Base-by-base conservation (phyloP, 2,888 invertebrate genomes). In the Chymomyza amoena region DNA sequence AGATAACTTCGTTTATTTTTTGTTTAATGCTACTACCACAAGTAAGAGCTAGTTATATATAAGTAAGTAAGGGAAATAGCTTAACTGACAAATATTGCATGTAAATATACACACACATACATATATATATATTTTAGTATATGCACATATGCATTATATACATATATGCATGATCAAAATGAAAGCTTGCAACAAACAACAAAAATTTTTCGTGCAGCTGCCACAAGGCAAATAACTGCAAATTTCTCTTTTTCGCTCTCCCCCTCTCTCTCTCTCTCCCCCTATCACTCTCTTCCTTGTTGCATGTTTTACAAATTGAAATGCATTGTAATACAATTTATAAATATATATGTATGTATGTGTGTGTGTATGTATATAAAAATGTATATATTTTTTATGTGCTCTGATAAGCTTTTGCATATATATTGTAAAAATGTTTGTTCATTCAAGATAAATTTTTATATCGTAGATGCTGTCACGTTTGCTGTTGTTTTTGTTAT, bases 371-470 rank as follows among this genome's bases (percentile, higher is more conserved):
- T 32, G 13, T 51, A 28, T 28, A 6, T 32, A 32, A 6, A 45
- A 45, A 25, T 25, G 25, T 13, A 45, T 45, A 45, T 45, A 54
- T 20, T 16, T 54, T 54, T 54, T 16, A 20, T 57, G 54, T 20
- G 28, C 15, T 13, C 28, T 56, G 57, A 67, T 62, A 62, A 56
- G 61, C 56, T 67, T 45, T 61, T 67, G 50, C 25, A 67, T 52
- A 62, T 39, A 56, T 39, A 39, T 50, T 50, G 15, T 20, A 51
- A 79, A 84, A 86, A 81, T 84, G 81, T 84, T 86, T 87, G 84
- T 87, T 83, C 86, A 81, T 87, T 87, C 83, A 86, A 84, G 84
- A 79, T 87, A 87, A 79, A 87, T 84, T 84, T 87, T 88, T 45
- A 45, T 45, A 45, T 45, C 39, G 39, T 45, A 45, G 39, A 45